Evolutionary conservation across 2,113 vertebrate species (phyloP).

Genomic region (Lipophrys pholis): DNA sequence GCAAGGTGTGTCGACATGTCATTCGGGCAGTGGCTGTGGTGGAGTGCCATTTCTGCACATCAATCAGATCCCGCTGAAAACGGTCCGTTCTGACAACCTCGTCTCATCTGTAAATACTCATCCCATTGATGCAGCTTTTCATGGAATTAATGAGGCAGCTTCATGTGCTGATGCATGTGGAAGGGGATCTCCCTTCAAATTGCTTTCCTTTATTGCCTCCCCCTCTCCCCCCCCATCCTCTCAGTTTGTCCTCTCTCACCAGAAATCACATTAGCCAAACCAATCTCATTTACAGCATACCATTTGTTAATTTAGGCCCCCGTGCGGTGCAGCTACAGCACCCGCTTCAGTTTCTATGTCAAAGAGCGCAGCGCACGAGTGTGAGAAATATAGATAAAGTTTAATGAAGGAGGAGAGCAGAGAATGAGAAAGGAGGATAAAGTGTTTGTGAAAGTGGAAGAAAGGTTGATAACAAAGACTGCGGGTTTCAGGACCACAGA

Average conservation of each 20-base stretch:
- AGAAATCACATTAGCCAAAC: conserved; percentile 78
- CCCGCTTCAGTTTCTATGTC: conserved; percentile 28
- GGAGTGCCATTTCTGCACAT: conserved; percentile 54
- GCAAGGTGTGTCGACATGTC: conserved; percentile 56
- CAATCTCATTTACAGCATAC: conserved; percentile 77
- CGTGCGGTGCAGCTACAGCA: conserved; percentile 15
- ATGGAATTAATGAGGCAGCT: conserved; percentile 78
- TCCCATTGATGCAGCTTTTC: conserved; percentile 78
- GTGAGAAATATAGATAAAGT: conserved; percentile 14
- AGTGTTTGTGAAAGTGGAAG: background rate
- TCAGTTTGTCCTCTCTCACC: conserved; percentile 19
- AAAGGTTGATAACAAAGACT: background rate
- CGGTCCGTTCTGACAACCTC: conserved; percentile 40
- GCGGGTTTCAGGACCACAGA: background rate
- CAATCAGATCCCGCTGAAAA: conserved; percentile 36
- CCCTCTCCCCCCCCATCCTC: background rate
- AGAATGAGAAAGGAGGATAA: background rate
- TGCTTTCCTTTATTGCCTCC: conserved; percentile 72
- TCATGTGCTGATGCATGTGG: conserved; percentile 72
- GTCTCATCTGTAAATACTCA: conserved; percentile 79
- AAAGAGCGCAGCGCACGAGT: conserved; percentile 6
- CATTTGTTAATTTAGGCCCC: conserved; percentile 73
- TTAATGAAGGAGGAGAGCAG: background rate
- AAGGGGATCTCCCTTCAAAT: conserved; percentile 69
- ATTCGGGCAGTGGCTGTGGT: conserved; percentile 41